phyloP scores from a whole-genome alignment of 2,797 vertebrate genomes.

The Acipenser oxyrinchus region DNA sequence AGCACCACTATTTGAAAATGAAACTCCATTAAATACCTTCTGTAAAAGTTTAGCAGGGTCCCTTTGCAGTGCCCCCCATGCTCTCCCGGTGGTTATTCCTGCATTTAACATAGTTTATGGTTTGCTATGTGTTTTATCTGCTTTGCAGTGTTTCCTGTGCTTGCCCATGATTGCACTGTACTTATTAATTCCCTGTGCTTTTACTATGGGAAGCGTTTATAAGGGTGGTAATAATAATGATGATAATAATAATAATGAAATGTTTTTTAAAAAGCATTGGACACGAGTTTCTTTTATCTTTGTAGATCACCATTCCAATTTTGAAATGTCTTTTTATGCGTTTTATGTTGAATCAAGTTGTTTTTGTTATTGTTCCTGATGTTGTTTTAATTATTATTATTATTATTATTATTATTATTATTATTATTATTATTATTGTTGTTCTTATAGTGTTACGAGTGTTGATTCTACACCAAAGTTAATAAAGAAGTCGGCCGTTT shows the following conservation, averaged over 20 bases:
- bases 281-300: conserved; percentile 22
- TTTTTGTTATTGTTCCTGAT: too few relatives aligned
- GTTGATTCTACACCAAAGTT: conserved; percentile 55
- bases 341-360: conserved; percentile 28
- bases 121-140: too few relatives aligned
- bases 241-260: conserved; percentile 17
- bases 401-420: conserved; percentile 43
- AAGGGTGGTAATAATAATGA: neutral
- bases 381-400: conserved; percentile 39
- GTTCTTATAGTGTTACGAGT: conserved; percentile 47
- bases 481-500: conserved; percentile 38
- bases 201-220: conserved; percentile 1
- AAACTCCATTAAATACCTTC: too few relatives aligned
- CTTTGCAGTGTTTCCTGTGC: too few relatives aligned
- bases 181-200: too few relatives aligned
- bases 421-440: conserved; percentile 47
- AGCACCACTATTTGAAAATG: too few relatives aligned
- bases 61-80: too few relatives aligned
- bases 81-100: too few relatives aligned
- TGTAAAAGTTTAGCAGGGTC: too few relatives aligned
- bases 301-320: neutral
- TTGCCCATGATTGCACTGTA: too few relatives aligned
- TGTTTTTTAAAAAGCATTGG: conserved; percentile 26
- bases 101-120: too few relatives aligned
- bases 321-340: conserved; percentile 30